Evolutionary conservation across 2,797 vertebrate species (phyloP), one percentile per base, ranked within the genome.

Genomic region (Emys orbicularis): DNA sequence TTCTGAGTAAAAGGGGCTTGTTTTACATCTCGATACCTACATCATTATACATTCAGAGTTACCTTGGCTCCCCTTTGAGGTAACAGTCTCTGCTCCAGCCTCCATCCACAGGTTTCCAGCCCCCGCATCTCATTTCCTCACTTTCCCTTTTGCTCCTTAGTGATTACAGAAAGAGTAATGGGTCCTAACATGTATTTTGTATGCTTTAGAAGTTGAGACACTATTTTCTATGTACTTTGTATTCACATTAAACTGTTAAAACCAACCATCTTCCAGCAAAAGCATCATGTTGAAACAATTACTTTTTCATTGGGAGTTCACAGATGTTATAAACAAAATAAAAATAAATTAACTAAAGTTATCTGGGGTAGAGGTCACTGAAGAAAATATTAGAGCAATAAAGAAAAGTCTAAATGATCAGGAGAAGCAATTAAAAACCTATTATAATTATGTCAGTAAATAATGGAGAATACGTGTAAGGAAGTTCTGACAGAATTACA

Each of bases 241-340:
- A 84, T 52, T 59, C 61, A 18, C 29, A 81, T 47, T 74, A 52
- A 74, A 83, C 34, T 72, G 52, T 74, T 90, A 25, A 85, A 50
- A 90, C 79, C 54, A 68, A 68, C 5, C 34, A 8, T 81, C 57
- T 59, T n/a, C 31, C 8, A 29, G 50, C 29, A 34, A 84, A 68
- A 88, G 84, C n/a, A 81, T 84, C 47, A 47, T 81, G 47, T 61
- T 79, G 27, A 47, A 53, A 81, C 12, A 90, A 87, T 72, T 90
- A 56, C 49, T 25, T 83, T 83, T 90, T 86, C 81, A 59, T 68
- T 25, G 57, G 23, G n/a, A 54, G 47, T 74, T 83, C n/a, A 72
- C 50, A 49, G 44, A 47, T 72, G 59, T 41, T 53, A 47, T 57
- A 80, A 80, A 72, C 44, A 87, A 59, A 74, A 79, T 34, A 59